Base-by-base conservation (phyloP, 1,140 invertebrate genomes). In the Hydropsyche tenuis region DNA sequence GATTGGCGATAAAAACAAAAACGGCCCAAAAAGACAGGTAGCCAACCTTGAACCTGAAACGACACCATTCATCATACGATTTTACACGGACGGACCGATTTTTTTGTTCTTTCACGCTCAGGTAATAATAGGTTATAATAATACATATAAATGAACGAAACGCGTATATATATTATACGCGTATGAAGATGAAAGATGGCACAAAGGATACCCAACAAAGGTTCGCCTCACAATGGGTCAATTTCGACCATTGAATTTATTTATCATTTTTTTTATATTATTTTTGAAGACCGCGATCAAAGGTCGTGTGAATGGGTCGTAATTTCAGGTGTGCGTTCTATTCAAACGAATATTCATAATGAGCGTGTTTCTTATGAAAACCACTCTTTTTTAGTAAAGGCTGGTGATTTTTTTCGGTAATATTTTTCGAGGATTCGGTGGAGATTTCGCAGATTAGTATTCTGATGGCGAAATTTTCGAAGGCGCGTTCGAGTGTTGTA, bases 371-470 rank as follows among this genome's bases (percentile, higher is more conserved):
- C 30, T 37, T 37, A 37, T 37, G 30, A 9, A 37, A 37, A 37
- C 6, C 2, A 16, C 48, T n/a, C 1, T 53, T 1, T 53, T 18
- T 14, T 48, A 3, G 14, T 53, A n/a, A n/a, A n/a, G n/a, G n/a
- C n/a, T n/a, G n/a, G n/a, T 53, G 9, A 1, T 53, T 53, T 53
- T 53, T 53, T 53, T 4, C 46, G 14, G 2, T n/a, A 18, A 18
- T 53, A 53, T 53, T 37, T 37, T 37, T 37, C 30, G 9, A 37
- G 16, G 16, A 48, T 18, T 7, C 18, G 9, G 16, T 37, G 0
- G 48, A 53, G 48, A 53, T 53, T 53, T 53, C 48, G 48, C 48
- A 9, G 48, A 53, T 53, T 53, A 53, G 48, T 53, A 53, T 53
- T 53, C 48, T 53, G 18, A 53, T 18, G 14, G 48, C 16, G 30